Percentiles rank a stretch among this genome's conserved stretches.
These are phyloP conservation scores for Cercocebus atys DNA, from an alignment of 2,113 vertebrate species.

Conservation along the genomic window DNA sequence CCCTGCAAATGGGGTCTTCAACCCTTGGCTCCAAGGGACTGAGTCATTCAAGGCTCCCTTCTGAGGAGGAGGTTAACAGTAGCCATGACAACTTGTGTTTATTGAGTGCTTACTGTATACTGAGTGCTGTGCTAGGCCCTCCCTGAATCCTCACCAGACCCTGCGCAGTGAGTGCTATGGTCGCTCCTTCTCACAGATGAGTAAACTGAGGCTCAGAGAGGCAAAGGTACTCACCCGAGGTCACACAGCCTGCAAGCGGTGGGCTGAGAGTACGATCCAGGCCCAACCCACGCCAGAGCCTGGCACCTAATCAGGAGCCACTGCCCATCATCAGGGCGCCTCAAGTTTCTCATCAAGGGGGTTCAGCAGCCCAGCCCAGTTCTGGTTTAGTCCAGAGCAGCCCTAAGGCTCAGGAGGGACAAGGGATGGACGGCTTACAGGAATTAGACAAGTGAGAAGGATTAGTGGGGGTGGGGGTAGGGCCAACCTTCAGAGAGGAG, in stretches of 20 bases:
- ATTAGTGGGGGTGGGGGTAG: neutral
- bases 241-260: neutral
- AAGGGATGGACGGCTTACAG: neutral
- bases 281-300: neutral
- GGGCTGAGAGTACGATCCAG: neutral
- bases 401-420: neutral
- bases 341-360: neutral
- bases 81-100: neutral
- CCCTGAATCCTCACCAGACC: neutral
- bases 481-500: slow-evolving; percentile 38
- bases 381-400: neutral
- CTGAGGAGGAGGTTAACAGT: neutral
- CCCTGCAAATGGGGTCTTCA: neutral
- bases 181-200: neutral
- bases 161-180: neutral
- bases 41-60: neutral
- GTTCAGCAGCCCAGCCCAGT: neutral
- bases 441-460: slow-evolving; percentile 29
- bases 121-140: neutral
- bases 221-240: neutral
- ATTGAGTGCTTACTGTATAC: neutral
- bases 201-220: neutral
- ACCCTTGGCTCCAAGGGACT: neutral
- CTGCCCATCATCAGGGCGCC: neutral
- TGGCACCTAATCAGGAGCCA: neutral